Percentiles rank a stretch among this genome's conserved stretches.
These are phyloP conservation scores for Clarias batrachus DNA, from an alignment of 2,113 vertebrate species.

Conservation along the genomic window DNA sequence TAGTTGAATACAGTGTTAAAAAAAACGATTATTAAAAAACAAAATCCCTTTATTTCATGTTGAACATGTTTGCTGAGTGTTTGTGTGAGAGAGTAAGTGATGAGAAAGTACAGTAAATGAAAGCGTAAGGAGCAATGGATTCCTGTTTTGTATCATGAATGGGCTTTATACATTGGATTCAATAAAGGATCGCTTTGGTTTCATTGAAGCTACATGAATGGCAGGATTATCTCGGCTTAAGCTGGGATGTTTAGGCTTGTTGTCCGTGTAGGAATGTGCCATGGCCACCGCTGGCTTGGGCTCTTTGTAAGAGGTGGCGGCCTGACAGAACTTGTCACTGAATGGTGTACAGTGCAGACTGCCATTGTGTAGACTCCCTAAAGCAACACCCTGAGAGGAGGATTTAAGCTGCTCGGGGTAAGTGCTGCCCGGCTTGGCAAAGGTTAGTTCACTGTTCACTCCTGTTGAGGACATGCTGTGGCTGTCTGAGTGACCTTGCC, in stretches of 20 bases:
- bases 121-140: slow-evolving; percentile 1
- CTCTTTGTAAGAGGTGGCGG: slow-evolving; percentile 75
- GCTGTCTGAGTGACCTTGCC: slow-evolving; percentile 81
- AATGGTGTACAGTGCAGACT: slow-evolving; percentile 72
- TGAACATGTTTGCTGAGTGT: slow-evolving; percentile 5
- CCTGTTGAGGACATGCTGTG: slow-evolving; percentile 65
- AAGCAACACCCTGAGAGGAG: slow-evolving; percentile 63
- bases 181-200: slow-evolving; percentile 97
- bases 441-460: slow-evolving; percentile 71
- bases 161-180: slow-evolving; percentile 89
- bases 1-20: neutral
- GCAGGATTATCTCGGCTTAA: slow-evolving; percentile 75
- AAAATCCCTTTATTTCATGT: slow-evolving; percentile 4
- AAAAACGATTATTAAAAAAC: neutral
- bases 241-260: slow-evolving; percentile 71
- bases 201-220: slow-evolving; percentile 77
- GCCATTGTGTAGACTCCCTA: slow-evolving; percentile 77
- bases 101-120: neutral
- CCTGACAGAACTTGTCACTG: slow-evolving; percentile 76
- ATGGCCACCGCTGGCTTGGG: slow-evolving; percentile 73
- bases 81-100: slow-evolving; percentile 9
- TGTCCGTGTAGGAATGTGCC: slow-evolving; percentile 73
- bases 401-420: slow-evolving; percentile 74
- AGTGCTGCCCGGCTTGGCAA: slow-evolving; percentile 69
- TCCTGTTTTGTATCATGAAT: slow-evolving; percentile 22